A percentile compares a stretch with the other conserved stretches of the same genome.
phyloP scores from a whole-genome alignment of 2,113 vertebrate genomes.

The Protobothrops flavoviridis region DNA sequence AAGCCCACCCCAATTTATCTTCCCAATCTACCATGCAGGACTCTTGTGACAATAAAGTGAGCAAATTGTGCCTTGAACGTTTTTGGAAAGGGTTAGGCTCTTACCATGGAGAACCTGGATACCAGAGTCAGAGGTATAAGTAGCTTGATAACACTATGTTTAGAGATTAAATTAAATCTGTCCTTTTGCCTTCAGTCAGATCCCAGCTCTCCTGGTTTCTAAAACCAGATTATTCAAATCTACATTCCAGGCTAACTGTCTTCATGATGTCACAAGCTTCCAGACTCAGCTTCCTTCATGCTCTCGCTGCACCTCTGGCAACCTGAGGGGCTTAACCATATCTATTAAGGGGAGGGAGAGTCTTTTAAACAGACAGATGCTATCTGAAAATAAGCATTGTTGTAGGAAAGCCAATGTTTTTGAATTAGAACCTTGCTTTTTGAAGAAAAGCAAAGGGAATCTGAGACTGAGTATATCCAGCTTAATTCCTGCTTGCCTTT shows the following conservation, averaged over 20 bases:
- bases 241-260: constrained; percentile 11
- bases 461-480: neutral
- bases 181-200: neutral
- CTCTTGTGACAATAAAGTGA: neutral
- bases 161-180: neutral
- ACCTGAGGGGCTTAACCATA: neutral
- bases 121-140: neutral
- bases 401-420: neutral
- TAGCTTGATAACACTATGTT: neutral
- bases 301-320: neutral
- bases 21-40: neutral
- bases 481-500: neutral
- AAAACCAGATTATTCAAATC: neutral
- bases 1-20: neutral
- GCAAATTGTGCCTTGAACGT: too few relatives aligned
- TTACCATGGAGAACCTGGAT: neutral
- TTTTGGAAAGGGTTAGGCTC: neutral
- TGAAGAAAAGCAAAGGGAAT: neutral
- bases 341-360: neutral
- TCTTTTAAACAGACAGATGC: neutral
- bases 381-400: neutral
- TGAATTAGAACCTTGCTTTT: neutral
- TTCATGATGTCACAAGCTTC: constrained; percentile 10
- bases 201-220: neutral
- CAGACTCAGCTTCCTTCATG: neutral